Evolutionary conservation across 2,888 invertebrate species (phyloP), one percentile per base, ranked within the genome.

Genomic region (Harpalus rufipes): DNA sequence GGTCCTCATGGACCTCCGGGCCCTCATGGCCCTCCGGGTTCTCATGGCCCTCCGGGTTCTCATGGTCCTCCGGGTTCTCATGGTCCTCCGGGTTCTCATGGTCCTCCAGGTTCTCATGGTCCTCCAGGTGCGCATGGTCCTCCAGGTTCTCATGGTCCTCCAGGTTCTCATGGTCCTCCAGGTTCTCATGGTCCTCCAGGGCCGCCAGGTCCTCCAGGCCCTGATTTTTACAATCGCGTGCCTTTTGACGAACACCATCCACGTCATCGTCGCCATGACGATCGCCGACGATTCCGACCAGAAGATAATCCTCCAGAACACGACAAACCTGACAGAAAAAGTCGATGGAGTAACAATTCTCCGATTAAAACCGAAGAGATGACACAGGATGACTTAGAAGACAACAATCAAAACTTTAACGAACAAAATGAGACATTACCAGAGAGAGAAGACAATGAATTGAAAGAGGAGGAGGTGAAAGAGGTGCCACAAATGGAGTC

Each of bases 381-480:
- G 78, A 78, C 61, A 68, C 65, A 25, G 7, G 81, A 86, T 56
- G 84, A 86, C 56, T 58, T 78, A 63, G 56, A 86, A 44, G 82
- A 41, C 21, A 51, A 51, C 44, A 85, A 86, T 56, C 81, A 61
- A 76, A 59, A 44, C 16, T 63, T 12, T 21, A 87, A 68, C 86
- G 87, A 87, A 87, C 86, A 81, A 85, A 80, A 82, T 61, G 86
- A 86, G 32, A 85, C 84, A 1, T 78, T 85, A 58, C 87, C 87
- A 10, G 86, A 85, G 58, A 85, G 76, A 61, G 85, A 85, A 56
- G 85, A 81, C 16, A 25, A 51, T 10, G 59, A 78, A 32, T 25
- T 65, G 32, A 80, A 86, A 56, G 84, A 81, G 72, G 84, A 81
- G 72, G 85, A 87, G 90, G 91, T 93, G 92, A 92, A 93, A 94